These are phyloP conservation scores for Scomber colias DNA, from an alignment of 2,113 vertebrate genomes.

Conservation along the genomic window DNA sequence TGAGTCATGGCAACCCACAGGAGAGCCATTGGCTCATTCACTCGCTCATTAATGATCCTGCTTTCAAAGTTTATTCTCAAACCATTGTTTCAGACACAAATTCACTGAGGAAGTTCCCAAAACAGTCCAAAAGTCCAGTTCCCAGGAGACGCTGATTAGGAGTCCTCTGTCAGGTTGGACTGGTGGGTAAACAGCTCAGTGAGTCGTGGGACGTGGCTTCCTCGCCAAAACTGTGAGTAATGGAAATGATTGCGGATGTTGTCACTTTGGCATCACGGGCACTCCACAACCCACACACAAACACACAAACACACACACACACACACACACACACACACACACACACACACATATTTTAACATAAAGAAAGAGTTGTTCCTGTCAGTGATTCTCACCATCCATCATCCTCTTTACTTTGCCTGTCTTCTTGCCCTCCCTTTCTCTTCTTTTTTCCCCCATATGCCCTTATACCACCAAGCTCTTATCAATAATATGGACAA, in stretches of 20 bases:
- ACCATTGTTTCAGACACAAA: neutral
- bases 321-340: neutral
- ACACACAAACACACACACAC: neutral
- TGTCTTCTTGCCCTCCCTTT: constrained; percentile 5
- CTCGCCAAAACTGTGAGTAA: constrained; percentile 13
- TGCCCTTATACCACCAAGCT: constrained; percentile 52
- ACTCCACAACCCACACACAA: neutral
- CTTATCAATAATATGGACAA: constrained; percentile 49
- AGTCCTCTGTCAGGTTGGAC: constrained; percentile 9
- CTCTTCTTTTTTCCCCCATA: constrained; percentile 22
- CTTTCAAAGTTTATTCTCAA: constrained; percentile 4
- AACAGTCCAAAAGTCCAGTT: neutral
- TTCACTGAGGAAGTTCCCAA: constrained; percentile 11
- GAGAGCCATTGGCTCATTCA: constrained; percentile 18
- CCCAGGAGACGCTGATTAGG: constrained; percentile 8
- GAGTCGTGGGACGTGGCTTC: constrained; percentile 15
- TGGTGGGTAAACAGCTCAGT: constrained; percentile 12
- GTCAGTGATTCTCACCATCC: neutral
- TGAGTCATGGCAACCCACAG: constrained; percentile 26
- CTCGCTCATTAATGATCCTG: constrained; percentile 25
- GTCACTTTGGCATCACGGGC: constrained; percentile 14
- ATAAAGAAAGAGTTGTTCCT: neutral
- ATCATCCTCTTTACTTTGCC: neutral
- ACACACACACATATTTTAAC: neutral
- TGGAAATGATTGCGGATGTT: constrained; percentile 4